Evolutionary conservation across 2,113 vertebrate species (phyloP).

Genomic region (Elephantulus edwardii): DNA sequence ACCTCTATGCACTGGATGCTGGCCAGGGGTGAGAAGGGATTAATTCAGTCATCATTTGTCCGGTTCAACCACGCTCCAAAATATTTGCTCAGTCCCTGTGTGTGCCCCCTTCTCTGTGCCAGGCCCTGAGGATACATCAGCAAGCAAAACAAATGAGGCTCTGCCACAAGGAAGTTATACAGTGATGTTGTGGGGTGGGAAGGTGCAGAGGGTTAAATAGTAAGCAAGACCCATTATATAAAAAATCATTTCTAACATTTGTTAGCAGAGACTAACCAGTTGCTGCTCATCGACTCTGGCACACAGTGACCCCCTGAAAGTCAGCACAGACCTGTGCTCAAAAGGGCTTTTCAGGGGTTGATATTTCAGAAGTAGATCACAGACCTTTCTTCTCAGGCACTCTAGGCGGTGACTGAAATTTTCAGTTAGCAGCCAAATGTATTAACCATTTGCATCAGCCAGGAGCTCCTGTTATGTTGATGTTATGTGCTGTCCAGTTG

Average conservation of each 20-base stretch:
- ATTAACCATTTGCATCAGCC: background rate
- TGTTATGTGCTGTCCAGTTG: too few species aligned
- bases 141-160: background rate
- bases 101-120: background rate
- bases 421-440: background rate
- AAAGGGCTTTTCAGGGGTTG: background rate
- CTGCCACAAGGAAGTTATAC: background rate
- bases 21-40: background rate
- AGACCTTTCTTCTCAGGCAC: background rate
- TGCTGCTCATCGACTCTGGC: background rate
- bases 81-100: background rate
- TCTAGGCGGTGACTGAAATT: background rate
- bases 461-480: background rate
- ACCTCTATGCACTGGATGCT: background rate
- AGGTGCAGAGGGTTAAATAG: rapidly evolving
- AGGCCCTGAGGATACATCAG: background rate
- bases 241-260: background rate
- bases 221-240: background rate
- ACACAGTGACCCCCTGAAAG: background rate
- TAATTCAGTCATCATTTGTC: too few species aligned
- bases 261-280: background rate
- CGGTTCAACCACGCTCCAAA: background rate
- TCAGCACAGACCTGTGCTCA: background rate
- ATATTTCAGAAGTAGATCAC: background rate
- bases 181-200: rapidly evolving